Conservation (phyloP, 2,113 vertebrate species). For the Crypturellus undulatus region DNA sequence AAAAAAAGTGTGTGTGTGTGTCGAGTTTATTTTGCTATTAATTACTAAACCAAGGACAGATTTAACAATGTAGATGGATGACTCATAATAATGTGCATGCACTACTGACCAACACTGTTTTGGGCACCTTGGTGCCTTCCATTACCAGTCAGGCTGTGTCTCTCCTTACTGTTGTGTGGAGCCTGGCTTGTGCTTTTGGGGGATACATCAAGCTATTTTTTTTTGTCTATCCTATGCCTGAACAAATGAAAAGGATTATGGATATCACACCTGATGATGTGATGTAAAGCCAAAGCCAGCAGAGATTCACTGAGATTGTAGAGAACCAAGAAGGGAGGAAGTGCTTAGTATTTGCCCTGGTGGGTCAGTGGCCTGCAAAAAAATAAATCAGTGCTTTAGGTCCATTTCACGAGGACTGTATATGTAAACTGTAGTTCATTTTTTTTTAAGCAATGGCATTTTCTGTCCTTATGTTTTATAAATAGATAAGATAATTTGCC, state of each 20-base stretch:
- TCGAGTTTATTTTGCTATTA: neutral
- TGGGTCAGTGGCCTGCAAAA: neutral
- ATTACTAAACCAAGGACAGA: neutral
- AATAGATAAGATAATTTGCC: neutral
- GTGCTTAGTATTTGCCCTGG: neutral
- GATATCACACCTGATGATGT: neutral
- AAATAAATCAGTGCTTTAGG: neutral
- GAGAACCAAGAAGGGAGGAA: neutral
- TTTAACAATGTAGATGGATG: neutral
- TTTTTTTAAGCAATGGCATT: neutral
- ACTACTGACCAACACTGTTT: accelerated
- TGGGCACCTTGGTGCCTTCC: neutral
- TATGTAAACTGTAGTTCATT: accelerated
- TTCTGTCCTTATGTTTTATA: neutral
- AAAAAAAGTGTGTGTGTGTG: neutral
- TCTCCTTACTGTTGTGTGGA: neutral
- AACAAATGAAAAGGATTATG: neutral
- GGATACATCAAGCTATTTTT: neutral
- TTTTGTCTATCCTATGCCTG: neutral
- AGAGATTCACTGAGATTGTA: neutral
- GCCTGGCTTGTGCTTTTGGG: neutral
- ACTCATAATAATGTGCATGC: accelerated
- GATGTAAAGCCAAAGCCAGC: neutral
- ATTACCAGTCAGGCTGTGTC: neutral
- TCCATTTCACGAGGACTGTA: accelerated